Base-by-base conservation (phyloP, 2,888 invertebrate genomes). In the Loripinus fragilis region DNA sequence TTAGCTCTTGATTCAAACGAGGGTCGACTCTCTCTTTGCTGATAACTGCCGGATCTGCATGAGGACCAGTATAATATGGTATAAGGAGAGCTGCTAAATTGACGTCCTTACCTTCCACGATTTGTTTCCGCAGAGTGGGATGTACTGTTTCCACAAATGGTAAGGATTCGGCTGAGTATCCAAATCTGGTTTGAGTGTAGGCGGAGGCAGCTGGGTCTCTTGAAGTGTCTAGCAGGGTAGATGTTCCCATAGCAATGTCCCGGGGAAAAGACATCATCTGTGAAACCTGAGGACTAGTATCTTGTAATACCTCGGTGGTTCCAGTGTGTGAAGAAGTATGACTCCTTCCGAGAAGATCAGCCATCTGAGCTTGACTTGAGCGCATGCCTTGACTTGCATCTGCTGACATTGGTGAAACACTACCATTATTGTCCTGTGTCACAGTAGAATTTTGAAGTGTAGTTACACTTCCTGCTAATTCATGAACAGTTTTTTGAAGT, bases 61-160 rank as follows among this genome's bases (percentile, higher is more conserved):
- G 48, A 12, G 25, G 66, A 0, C 38, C 50, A 2, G 28, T 50
- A n/a, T 50, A 48, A 30, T 70, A 71, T 7, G 66, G 74, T 17
- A 74, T 67, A 25, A 67, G 55, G 12, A 78, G 20, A 15, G 48
- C 25, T 0, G 74, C 35, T 8, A 78, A 23, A 38, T 78, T 78
- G 3, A 73, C 28, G n/a, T 78, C 73, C 55, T 55, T 73, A 69
- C 73, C 78, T 70, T 52, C 50, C 1, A 41, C 28, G n/a, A 74
- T 78, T 25, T 78, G 70, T 55, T 67, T 38, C 3, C 69, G 42
- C 10, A 74, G 17, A 10, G 52, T 45, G 0, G 71, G 74, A 23
- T 48, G 50, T n/a, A 71, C 66, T 0, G 72, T 77, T 28, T 78
- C 73, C 3, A 74, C 41, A 15, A 65, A 38, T 0, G 71, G 74